A percentile compares a stretch with the other conserved stretches of the same genome.
These are phyloP conservation scores for Aricia artaxerxes DNA, from an alignment of 2,888 invertebrate species.

Conservation along the genomic window DNA sequence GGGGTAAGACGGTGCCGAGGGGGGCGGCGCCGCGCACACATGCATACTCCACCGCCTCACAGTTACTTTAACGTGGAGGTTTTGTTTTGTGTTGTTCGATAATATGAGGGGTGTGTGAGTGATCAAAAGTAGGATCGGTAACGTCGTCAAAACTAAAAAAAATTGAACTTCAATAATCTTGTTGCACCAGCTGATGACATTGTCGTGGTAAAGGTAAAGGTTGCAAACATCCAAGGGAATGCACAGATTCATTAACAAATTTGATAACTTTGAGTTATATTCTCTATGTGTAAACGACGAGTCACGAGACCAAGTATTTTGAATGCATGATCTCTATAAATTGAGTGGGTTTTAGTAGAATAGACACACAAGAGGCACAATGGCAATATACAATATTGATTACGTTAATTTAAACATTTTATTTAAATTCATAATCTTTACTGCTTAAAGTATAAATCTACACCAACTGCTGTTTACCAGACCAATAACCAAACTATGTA, in stretches of 20 bases:
- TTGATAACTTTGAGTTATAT: too few relatives aligned
- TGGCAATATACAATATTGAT: too few relatives aligned
- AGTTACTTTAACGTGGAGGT: not conserved
- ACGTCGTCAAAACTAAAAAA: not conserved
- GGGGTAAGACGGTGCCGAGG: not conserved
- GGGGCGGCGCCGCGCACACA: not conserved
- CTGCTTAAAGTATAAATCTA: not conserved
- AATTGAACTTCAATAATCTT: too few relatives aligned
- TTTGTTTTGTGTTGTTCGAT: conserved; percentile 10
- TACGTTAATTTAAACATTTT: not conserved
- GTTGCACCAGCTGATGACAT: too few relatives aligned
- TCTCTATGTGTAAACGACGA: too few relatives aligned
- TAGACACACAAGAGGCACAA: too few relatives aligned
- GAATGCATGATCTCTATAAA: too few relatives aligned
- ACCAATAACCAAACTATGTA: not conserved
- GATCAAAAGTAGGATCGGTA: not conserved
- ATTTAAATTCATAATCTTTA: not conserved
- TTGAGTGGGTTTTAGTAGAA: too few relatives aligned
- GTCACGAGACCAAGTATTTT: too few relatives aligned
- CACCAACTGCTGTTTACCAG: not conserved
- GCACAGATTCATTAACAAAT: too few relatives aligned
- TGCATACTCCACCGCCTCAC: not conserved
- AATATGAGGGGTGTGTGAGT: not conserved
- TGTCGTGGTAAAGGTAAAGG: too few relatives aligned
- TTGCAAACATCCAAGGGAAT: too few relatives aligned